These are phyloP conservation scores for Bugulina stolonifera DNA, from an alignment of 2,888 invertebrate genomes.

Conservation along the genomic window DNA sequence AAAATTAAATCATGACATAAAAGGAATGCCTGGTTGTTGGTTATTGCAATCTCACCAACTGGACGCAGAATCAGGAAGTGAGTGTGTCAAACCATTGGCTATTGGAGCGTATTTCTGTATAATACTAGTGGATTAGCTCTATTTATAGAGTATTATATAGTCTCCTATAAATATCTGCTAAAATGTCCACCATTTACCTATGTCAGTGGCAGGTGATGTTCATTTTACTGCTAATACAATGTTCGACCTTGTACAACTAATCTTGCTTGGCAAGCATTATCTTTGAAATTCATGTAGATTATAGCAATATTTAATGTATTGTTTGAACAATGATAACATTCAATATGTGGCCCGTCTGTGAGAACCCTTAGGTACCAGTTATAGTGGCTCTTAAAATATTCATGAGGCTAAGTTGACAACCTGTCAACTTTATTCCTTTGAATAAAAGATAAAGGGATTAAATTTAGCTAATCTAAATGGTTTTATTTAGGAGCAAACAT, in stretches of 20 bases:
- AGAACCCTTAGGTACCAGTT: slow-evolving; percentile 14
- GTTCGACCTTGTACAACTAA: slow-evolving; percentile 9
- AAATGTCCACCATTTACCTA: too few species aligned
- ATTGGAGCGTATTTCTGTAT: too few species aligned
- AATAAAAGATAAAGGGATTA: slow-evolving; percentile 25
- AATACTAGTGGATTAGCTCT: too few species aligned
- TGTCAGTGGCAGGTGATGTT: not conserved
- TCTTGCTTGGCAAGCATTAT: slow-evolving; percentile 21
- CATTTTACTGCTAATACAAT: not conserved
- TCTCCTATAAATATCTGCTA: too few species aligned
- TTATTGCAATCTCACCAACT: too few species aligned
- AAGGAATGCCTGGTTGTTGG: too few species aligned
- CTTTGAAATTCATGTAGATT: slow-evolving; percentile 23
- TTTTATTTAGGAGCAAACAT: slow-evolving; percentile 11
- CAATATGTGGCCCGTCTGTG: slow-evolving; percentile 4
- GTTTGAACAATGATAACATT: slow-evolving; percentile 22
- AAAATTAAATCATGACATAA: too few species aligned
- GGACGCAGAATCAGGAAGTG: too few species aligned
- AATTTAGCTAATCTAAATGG: slow-evolving; percentile 2
- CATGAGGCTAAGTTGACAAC: not conserved
- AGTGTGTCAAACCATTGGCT: too few species aligned
- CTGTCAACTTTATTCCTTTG: slow-evolving; percentile 9
- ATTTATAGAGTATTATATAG: too few species aligned
- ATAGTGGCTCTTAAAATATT: slow-evolving; percentile 5
- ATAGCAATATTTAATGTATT: slow-evolving; percentile 24